Percentiles rank a stretch among this genome's conserved stretches.
These are phyloP conservation scores for Enteromius argenteus DNA, from an alignment of 2,797 vertebrate genomes.

Conservation along the genomic window DNA sequence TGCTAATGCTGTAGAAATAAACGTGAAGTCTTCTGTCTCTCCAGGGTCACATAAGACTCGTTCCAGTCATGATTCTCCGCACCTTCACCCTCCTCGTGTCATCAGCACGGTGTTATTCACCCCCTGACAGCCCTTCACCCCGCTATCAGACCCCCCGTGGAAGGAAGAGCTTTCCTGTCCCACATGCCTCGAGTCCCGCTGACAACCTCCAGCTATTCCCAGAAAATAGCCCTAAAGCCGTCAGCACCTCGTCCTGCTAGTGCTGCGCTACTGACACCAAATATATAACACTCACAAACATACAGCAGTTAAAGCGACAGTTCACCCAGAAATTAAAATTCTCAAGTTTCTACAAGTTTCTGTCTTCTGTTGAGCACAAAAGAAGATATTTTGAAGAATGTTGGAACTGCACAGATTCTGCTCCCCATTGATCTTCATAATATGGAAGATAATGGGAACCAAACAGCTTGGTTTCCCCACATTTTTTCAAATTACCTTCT, in stretches of 20 bases:
- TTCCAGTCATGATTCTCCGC: conserved; percentile 36
- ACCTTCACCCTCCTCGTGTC: conserved; percentile 56
- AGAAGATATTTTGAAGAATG: not conserved
- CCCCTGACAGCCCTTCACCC: conserved; percentile 70
- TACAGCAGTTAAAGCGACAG: not conserved
- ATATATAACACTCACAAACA: conserved; percentile 7
- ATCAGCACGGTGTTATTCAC: conserved; percentile 64
- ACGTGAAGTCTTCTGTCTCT: not conserved
- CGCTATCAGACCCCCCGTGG: conserved; percentile 61
- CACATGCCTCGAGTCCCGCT: conserved; percentile 70
- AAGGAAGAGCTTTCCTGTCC: conserved; percentile 36
- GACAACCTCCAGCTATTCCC: conserved; percentile 68
- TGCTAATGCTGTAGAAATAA: not conserved
- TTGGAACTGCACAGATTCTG: not conserved
- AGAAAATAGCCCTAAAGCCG: conserved; percentile 78
- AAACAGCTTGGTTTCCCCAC: not conserved
- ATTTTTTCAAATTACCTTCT: not conserved
- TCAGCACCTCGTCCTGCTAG: conserved; percentile 71
- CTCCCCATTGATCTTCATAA: not conserved
- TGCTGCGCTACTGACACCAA: conserved; percentile 57
- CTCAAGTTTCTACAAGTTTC: not conserved
- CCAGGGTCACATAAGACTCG: not conserved
- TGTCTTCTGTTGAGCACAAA: not conserved
- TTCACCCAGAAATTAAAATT: not conserved
- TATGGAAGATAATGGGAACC: not conserved